A percentile compares a stretch with the other conserved stretches of the same genome.
phyloP scores from a whole-genome alignment of 2,888 invertebrate species.

The Lasioglossum villosulum region DNA sequence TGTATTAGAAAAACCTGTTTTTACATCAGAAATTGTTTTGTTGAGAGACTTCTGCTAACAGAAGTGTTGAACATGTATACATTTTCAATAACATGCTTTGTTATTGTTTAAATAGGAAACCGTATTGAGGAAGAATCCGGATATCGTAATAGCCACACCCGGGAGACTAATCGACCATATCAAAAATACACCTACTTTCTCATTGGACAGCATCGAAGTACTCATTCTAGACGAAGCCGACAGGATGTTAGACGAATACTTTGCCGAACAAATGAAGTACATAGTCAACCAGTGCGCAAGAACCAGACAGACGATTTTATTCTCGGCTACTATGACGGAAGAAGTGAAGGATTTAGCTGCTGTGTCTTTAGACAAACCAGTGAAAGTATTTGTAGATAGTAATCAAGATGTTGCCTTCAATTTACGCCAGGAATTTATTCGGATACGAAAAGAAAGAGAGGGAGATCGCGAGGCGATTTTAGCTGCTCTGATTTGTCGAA shows the following conservation, averaged over 20 bases:
- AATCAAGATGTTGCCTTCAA: constrained; percentile 98
- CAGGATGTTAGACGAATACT: constrained; percentile 98
- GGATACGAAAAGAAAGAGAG: constrained; percentile 94
- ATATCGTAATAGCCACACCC: constrained; percentile 99
- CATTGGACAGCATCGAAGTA: constrained; percentile 95
- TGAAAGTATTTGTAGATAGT: constrained; percentile 97
- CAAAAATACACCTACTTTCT: constrained; percentile 96
- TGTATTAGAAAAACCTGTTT: background rate
- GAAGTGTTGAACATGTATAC: background rate
- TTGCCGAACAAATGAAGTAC: constrained; percentile 99
- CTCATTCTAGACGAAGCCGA: constrained; percentile 92
- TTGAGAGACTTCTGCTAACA: background rate
- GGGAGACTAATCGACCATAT: constrained; percentile 99
- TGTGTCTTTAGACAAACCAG: constrained; percentile 96
- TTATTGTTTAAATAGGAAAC: constrained; percentile 86
- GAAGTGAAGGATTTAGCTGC: constrained; percentile 97
- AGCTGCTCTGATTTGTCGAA: constrained; percentile 92
- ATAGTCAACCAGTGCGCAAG: constrained; percentile 96
- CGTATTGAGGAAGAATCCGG: constrained; percentile 94
- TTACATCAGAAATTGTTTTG: too few species aligned
- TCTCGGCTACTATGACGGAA: constrained; percentile 99
- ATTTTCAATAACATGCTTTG: background rate
- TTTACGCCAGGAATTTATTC: constrained; percentile 97
- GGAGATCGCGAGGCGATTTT: constrained; percentile 96
- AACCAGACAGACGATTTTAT: constrained; percentile 97